These are phyloP conservation scores for Ascidia mentula DNA, from an alignment of 23 tunicate species.

Conservation along the genomic window DNA sequence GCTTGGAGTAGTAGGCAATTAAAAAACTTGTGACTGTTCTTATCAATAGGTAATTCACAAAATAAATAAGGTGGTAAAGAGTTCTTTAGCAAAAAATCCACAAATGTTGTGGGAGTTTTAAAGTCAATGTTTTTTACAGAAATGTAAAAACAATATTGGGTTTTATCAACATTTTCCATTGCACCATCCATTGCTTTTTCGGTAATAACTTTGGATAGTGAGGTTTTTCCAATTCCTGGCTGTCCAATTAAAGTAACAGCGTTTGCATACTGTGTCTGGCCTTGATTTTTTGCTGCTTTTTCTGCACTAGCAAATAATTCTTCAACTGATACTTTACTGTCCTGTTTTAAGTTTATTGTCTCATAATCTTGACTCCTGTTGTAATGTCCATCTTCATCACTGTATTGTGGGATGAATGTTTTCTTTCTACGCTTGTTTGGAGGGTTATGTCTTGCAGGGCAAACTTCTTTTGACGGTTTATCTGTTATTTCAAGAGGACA, in stretches of 20 bases:
- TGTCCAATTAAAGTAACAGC: not conserved
- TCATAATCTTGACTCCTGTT: not conserved
- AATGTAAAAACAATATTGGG: not conserved
- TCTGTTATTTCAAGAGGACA: not conserved
- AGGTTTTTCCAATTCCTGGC: not conserved
- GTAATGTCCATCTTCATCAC: not conserved
- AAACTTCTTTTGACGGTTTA: not conserved
- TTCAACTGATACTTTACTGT: not conserved
- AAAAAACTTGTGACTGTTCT: not conserved
- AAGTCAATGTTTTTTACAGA: not conserved
- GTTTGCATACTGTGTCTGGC: not conserved
- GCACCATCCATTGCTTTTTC: not conserved
- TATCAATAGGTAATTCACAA: not conserved
- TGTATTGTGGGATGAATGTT: not conserved
- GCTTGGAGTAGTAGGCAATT: not conserved
- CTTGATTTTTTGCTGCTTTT: no score
- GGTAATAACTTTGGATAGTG: not conserved
- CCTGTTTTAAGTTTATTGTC: not conserved
- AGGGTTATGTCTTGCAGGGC: no score
- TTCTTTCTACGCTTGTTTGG: not conserved
- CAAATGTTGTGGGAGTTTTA: not conserved
- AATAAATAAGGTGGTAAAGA: not conserved
- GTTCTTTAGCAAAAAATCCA: not conserved
- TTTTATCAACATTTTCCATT: not conserved
- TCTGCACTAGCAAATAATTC: not conserved